Conservation (phyloP, 2,797 vertebrate genomes). For the Leptatherina wallacei region DNA sequence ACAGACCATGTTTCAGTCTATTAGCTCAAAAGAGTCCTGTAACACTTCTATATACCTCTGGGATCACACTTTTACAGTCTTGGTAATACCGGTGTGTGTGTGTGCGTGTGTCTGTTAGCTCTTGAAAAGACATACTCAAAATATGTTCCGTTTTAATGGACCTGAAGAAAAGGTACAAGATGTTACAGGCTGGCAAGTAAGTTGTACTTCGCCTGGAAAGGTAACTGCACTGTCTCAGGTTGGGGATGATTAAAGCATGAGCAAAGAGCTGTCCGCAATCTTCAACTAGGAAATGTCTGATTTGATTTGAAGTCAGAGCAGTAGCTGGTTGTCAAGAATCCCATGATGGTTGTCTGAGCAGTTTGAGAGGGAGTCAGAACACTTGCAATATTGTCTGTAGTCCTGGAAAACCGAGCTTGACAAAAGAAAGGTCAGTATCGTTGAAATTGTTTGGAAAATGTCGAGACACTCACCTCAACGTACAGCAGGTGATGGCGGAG, state of each 20-base stretch:
- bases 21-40: constrained; percentile 44
- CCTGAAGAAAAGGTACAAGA: constrained; percentile 19
- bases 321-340: constrained; percentile 37
- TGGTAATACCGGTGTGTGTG: constrained; percentile 20
- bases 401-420: constrained; percentile 34
- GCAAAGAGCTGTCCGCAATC: constrained; percentile 21
- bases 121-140: constrained; percentile 16
- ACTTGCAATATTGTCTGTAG: constrained; percentile 5
- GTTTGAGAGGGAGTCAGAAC: constrained; percentile 35
- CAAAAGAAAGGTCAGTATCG: constrained; percentile 31
- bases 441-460: constrained; percentile 33
- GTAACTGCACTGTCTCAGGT: constrained; percentile 17
- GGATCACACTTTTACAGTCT: constrained; percentile 33
- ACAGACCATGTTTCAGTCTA: constrained; percentile 34
- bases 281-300: constrained; percentile 24
- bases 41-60: constrained; percentile 18
- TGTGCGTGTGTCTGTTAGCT: constrained; percentile 10
- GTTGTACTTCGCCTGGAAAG: constrained; percentile 6
- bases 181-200: constrained; percentile 10
- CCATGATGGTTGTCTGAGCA: constrained; percentile 19
- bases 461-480: constrained; percentile 11
- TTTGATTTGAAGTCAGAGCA: constrained; percentile 18
- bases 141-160: constrained; percentile 17
- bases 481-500: constrained; percentile 9
- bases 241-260: constrained; percentile 50